These are phyloP conservation scores for Ciconia boyciana DNA, from an alignment of 2,113 vertebrate genomes.

Conservation along the genomic window DNA sequence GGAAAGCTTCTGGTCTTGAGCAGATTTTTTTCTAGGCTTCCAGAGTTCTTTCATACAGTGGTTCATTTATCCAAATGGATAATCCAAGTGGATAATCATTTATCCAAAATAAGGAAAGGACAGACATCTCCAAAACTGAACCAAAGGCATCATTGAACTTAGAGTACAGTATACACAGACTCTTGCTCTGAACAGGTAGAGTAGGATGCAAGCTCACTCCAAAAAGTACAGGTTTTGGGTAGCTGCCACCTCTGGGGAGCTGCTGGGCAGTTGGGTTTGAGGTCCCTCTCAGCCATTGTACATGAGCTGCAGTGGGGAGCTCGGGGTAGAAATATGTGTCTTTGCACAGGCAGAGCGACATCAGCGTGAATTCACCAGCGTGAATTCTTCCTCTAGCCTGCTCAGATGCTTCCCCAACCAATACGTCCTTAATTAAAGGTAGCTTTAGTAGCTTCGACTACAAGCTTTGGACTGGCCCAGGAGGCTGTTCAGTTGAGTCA, in stretches of 20 bases:
- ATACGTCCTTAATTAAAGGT: neutral
- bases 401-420: neutral
- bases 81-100: too few relatives aligned
- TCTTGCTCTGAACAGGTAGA: neutral
- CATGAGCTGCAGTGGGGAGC: rapidly evolving
- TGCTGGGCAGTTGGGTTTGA: neutral
- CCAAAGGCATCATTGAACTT: neutral
- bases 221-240: neutral
- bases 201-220: neutral
- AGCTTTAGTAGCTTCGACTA: neutral
- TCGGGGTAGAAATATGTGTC: neutral
- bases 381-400: neutral
- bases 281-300: neutral
- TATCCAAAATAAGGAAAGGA: neutral
- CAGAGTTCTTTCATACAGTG: neutral
- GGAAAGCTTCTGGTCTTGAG: neutral
- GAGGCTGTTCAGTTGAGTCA: neutral
- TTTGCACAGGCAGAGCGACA: neutral
- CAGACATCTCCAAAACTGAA: neutral
- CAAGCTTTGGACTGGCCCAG: neutral
- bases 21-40: neutral
- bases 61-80: neutral
- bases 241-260: neutral
- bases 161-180: neutral
- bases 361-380: neutral